phyloP scores from a whole-genome alignment of 1,140 invertebrate genomes.

The Ganaspis sp. region DNA sequence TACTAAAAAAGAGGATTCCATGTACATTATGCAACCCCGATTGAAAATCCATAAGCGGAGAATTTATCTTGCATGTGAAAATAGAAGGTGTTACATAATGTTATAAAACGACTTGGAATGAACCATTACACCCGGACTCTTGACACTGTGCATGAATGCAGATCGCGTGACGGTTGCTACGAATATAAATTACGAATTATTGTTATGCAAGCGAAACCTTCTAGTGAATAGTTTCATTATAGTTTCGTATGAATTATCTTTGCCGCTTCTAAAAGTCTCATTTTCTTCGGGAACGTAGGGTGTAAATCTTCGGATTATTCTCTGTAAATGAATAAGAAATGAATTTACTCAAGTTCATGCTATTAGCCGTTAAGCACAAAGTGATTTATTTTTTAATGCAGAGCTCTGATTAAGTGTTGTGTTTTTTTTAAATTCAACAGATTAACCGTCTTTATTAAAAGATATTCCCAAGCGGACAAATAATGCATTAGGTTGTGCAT shows the following conservation, averaged over 20 bases:
- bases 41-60: conserved; percentile 19
- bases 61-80: conserved; percentile 6
- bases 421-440: background rate
- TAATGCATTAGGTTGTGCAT: too few relatives aligned
- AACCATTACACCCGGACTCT: background rate
- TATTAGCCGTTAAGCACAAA: background rate
- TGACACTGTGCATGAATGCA: conserved; percentile 7
- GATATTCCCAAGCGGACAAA: too few relatives aligned
- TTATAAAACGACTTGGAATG: background rate
- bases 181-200: conserved; percentile 59
- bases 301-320: background rate
- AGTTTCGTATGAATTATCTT: conserved; percentile 48
- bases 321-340: conserved; percentile 2
- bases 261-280: background rate
- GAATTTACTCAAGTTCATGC: background rate
- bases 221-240: conserved; percentile 57
- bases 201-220: conserved; percentile 31
- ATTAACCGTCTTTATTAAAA: too few relatives aligned
- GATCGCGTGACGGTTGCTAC: conserved; percentile 46
- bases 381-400: background rate
- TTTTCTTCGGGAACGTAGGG: background rate
- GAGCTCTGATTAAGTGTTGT: background rate
- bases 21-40: conserved; percentile 21
- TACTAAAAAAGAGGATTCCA: conserved; percentile 4
- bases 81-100: background rate